Evolutionary conservation across 1,140 invertebrate species (phyloP).

Genomic region (Linepithema humile): DNA sequence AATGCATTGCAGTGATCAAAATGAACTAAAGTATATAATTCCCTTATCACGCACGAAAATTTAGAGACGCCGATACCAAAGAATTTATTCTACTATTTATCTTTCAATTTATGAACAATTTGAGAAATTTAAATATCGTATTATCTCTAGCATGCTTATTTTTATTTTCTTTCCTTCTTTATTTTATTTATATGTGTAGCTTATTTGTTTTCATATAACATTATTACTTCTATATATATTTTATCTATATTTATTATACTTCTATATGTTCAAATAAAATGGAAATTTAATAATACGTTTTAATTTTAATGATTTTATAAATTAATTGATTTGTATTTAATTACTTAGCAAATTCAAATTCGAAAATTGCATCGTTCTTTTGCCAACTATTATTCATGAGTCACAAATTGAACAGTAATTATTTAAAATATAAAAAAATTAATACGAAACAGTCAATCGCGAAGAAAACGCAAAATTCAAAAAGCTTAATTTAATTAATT

Average conservation of each 20-base stretch:
- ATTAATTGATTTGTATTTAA: no score
- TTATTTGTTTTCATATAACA: not conserved
- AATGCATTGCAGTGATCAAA: not conserved
- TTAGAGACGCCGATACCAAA: not conserved
- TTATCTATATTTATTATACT: not conserved
- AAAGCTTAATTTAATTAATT: conserved; percentile 48
- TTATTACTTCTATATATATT: not conserved
- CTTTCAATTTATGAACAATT: not conserved
- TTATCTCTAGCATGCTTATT: not conserved
- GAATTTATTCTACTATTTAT: not conserved
- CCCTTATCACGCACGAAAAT: no score
- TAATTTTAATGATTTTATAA: no score
- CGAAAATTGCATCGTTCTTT: not conserved
- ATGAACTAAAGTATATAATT: not conserved
- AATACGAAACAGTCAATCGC: no score
- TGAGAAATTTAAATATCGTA: not conserved
- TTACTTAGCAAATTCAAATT: not conserved
- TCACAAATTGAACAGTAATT: not conserved
- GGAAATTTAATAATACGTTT: not conserved
- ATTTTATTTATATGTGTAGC: no score
- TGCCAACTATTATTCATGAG: not conserved
- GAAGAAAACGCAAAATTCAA: no score
- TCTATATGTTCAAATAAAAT: not conserved
- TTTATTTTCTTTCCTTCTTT: no score
- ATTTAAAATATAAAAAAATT: conserved; percentile 31